Base-by-base conservation (phyloP, 2,113 vertebrate genomes). In the Nanorana parkeri region DNA sequence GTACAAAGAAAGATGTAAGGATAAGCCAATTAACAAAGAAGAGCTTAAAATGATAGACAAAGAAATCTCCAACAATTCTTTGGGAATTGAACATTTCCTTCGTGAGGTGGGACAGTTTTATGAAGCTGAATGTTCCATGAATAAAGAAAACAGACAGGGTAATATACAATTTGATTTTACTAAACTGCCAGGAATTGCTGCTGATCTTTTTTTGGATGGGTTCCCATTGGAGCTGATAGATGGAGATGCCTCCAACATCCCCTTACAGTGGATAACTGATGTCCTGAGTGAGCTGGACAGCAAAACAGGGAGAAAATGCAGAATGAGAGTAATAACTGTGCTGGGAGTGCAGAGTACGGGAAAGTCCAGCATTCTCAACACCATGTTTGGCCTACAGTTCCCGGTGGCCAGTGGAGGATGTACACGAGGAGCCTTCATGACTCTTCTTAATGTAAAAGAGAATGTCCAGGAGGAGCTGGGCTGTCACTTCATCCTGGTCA, bases 201-300 rank as follows among this genome's bases (percentile, higher is more conserved):
- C 91, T 63, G 86, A 93, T 0, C 83, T 94, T 54, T 91, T 96
- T 90, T 81, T 93, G 68, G 89, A 84, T 52, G 94, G 93, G 10
- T 91, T 92, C 17, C 90, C 95, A 0, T 21, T 94, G 41, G 95
- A 96, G 85, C 86, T 95, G 67, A 94, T 96, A 91, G 94, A 95
- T 52, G 95, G 94, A 0, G 93, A 96, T 66, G 90, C 91, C 60
- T 91, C 90, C 8, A 91, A 94, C 5, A 83, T 95, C 15, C 90
- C 95, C 8, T 21, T 95, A 1, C 88, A 0, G 2, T 95, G 94
- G 94, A 85, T 95, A 7, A 81, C 69, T 16, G 89, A 90, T 60
- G 72, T 95, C 84, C 88, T 95, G 82, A 89, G 94, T 52, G 88
- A 88, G 55, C 66, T 96, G 20, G 85, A 89, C 7, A 77, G 87